Evolutionary conservation across 1,140 invertebrate genomes (phyloP).

Genomic region (Triops longicaudatus): DNA sequence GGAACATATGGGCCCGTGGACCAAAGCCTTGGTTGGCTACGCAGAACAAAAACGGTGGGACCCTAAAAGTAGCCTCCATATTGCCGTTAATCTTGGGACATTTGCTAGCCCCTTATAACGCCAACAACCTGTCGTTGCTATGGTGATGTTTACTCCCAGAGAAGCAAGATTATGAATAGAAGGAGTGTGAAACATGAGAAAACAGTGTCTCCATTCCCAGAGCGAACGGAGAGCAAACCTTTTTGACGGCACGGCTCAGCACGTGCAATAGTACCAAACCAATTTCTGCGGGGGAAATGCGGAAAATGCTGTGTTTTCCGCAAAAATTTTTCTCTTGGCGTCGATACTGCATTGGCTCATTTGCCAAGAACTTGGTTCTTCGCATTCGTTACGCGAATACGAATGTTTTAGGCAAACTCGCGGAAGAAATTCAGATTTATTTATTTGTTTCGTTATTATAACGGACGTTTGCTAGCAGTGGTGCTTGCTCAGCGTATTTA

Average conservation of each 20-base stretch:
- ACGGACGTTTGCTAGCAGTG: too few species aligned
- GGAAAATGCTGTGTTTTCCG: neutral
- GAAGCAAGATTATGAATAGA: neutral
- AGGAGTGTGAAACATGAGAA: neutral
- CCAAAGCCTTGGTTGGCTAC: neutral
- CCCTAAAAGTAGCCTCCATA: slow-evolving; percentile 13
- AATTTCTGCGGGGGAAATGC: neutral
- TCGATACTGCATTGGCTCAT: neutral
- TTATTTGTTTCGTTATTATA: too few species aligned
- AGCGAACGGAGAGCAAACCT: neutral
- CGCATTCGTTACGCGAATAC: too few species aligned
- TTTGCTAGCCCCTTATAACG: neutral
- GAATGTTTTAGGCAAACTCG: too few species aligned
- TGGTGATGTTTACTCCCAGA: neutral
- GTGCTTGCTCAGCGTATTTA: too few species aligned
- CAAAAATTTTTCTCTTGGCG: neutral
- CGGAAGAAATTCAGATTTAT: too few species aligned
- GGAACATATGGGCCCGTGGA: neutral
- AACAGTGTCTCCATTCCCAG: neutral
- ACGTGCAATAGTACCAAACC: neutral
- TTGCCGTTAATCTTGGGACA: neutral
- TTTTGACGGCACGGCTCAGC: neutral
- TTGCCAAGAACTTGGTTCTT: neutral
- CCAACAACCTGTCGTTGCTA: neutral
- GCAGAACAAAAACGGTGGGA: neutral